phyloP scores from a whole-genome alignment of 2,113 vertebrate genomes.

The Trochalopteron elliotii region DNA sequence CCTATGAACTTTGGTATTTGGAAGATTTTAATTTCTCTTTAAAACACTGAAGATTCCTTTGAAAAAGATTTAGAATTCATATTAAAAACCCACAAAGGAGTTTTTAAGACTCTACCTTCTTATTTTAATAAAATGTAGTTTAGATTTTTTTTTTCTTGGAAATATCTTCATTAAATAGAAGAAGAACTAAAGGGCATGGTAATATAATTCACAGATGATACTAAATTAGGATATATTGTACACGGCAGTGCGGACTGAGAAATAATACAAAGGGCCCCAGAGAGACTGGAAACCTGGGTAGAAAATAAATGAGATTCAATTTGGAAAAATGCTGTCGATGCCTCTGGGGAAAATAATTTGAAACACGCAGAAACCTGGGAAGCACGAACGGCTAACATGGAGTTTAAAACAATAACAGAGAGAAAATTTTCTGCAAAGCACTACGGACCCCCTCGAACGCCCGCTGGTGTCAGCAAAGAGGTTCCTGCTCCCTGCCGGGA shows the following conservation, averaged over 20 bases:
- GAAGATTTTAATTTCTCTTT: slow-evolving; percentile 25
- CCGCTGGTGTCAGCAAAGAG: neutral
- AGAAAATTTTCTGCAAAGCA: slow-evolving; percentile 60
- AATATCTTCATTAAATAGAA: slow-evolving; percentile 67
- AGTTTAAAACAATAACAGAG: slow-evolving; percentile 59
- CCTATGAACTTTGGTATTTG: neutral
- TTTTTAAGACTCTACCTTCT: slow-evolving; percentile 39
- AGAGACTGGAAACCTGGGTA: slow-evolving; percentile 66
- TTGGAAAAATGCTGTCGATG: slow-evolving; percentile 64
- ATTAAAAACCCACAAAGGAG: neutral
- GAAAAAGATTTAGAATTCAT: slow-evolving; percentile 32
- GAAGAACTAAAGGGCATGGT: slow-evolving; percentile 62
- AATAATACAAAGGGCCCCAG: slow-evolving; percentile 64
- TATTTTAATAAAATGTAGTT: slow-evolving; percentile 54
- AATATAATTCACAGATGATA: slow-evolving; percentile 66
- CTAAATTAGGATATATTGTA: slow-evolving; percentile 67
- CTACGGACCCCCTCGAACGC: neutral
- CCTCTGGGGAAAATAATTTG: slow-evolving; percentile 71
- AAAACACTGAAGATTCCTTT: neutral
- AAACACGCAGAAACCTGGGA: slow-evolving; percentile 58
- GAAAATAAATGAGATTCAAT: slow-evolving; percentile 73
- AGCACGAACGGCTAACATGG: slow-evolving; percentile 46
- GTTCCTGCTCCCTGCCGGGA: neutral
- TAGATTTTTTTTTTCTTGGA: slow-evolving; percentile 19
- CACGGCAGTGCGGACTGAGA: slow-evolving; percentile 22